Base-by-base conservation (phyloP, 2,113 vertebrate species). In the Fregata magnificens region DNA sequence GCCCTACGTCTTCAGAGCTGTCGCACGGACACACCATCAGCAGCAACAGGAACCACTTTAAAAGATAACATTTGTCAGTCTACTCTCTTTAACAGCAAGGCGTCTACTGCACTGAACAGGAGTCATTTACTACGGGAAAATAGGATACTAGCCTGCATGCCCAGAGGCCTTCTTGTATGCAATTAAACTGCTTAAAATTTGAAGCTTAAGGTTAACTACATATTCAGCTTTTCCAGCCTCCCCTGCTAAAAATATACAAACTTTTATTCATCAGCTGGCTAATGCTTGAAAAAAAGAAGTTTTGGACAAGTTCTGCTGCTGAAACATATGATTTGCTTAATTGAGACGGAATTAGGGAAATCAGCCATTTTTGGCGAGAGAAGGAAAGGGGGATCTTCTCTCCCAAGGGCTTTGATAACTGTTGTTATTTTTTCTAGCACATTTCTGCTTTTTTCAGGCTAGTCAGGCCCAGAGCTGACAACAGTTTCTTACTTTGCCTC, bases 381-480 rank as follows among this genome's bases (percentile, higher is more conserved):
- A 91, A 86, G 20, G 22, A 42, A 91, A 78, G 42, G 86, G 22
- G 9, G 32, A 86, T 78, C 29, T 84, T 93, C 69, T 88, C 42
- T 82, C 86, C 69, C 77, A 71, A 36, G 47, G 50, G 83, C 50
- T 71, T 94, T 81, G n/a, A 83, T 84, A 91, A 88, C 26, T 65
- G 49, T 36, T 85, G 36, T 70, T 94, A 88, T 67, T 91, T 94
- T 93, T 93, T 74, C 76, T 55, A 82, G 45, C 24, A 96, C n/a
- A 70, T 70, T 95, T 91, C 58, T 93, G 49, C 9, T 73, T 90
- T 85, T 81, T 95, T 70, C 55, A 55, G 47, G 42, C 47, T 73
- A 86, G 56, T 78, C 72, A 94, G 59, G 32, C 80, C 38, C 83
- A 82, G 77, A 74, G 42, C 67, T 86, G 80, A 83, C 86, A 95